Conservation (phyloP, 2,888 invertebrate genomes). For the Spisula subtruncata region DNA sequence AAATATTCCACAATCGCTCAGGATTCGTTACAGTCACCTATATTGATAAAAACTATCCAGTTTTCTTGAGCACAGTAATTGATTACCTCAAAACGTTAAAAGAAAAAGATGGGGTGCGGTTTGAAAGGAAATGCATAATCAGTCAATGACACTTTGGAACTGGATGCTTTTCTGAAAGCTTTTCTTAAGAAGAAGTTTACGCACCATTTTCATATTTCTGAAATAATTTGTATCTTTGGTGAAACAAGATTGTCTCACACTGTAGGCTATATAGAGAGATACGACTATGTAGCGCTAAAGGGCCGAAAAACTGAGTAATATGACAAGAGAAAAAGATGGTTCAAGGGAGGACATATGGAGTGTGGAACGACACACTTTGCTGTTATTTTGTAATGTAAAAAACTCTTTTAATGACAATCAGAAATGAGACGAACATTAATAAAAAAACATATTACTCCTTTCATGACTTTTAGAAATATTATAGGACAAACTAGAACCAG, state of each 20-base stretch:
- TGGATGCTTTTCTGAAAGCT: background rate
- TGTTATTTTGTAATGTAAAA: background rate
- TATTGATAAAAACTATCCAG: slow-evolving; percentile 44
- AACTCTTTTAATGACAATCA: too few relatives aligned
- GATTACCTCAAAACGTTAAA: slow-evolving; percentile 9
- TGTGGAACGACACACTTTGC: background rate
- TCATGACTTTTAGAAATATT: too few relatives aligned
- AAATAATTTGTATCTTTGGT: too few relatives aligned
- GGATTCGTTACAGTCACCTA: slow-evolving; percentile 42
- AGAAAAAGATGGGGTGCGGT: slow-evolving; percentile 3
- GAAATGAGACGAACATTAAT: too few relatives aligned
- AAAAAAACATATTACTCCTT: too few relatives aligned
- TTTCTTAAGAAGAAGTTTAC: background rate
- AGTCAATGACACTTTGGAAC: background rate
- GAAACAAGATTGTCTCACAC: too few relatives aligned
- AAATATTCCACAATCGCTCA: slow-evolving; percentile 49
- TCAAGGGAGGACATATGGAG: background rate
- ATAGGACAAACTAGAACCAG: too few relatives aligned
- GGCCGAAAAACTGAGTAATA: background rate
- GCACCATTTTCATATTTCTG: background rate
- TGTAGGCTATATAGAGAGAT: too few relatives aligned
- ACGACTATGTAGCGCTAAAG: too few relatives aligned
- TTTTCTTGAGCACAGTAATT: slow-evolving; percentile 30
- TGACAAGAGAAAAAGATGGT: background rate
- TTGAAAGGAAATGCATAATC: background rate